These are phyloP conservation scores for Maniola hyperantus DNA, from an alignment of 2,888 invertebrate genomes.

Conservation along the genomic window DNA sequence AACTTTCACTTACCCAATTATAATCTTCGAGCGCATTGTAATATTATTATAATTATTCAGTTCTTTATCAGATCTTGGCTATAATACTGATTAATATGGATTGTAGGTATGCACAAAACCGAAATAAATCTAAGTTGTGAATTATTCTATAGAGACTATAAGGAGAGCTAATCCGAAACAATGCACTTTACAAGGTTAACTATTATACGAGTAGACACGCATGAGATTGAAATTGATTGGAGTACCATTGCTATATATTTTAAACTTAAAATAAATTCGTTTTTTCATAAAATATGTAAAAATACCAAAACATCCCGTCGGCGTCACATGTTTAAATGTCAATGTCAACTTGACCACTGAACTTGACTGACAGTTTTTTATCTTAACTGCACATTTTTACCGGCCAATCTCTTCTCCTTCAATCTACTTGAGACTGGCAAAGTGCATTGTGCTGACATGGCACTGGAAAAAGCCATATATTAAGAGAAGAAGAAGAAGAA, in stretches of 20 bases:
- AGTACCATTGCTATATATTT: background rate
- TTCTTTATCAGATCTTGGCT: constrained; percentile 16
- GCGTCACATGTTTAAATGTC: constrained; percentile 31
- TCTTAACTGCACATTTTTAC: no score
- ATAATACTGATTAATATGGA: constrained; percentile 29
- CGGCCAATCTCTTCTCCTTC: no score
- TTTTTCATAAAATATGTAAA: background rate
- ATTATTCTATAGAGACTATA: background rate
- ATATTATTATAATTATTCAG: constrained; percentile 23
- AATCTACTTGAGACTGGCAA: no score
- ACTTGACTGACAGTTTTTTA: constrained; percentile 23
- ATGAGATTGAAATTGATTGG: constrained; percentile 1
- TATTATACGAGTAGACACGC: background rate
- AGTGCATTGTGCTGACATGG: no score
- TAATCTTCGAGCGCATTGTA: constrained; percentile 41
- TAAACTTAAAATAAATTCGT: constrained; percentile 22
- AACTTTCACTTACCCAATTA: constrained; percentile 41
- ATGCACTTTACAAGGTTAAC: background rate
- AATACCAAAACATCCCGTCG: constrained; percentile 23
- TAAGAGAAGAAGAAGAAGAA: no score
- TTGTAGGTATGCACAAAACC: background rate
- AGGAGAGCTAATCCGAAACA: background rate
- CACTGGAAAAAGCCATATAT: no score
- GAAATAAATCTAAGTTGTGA: background rate
- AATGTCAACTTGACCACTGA: constrained; percentile 8